These are phyloP conservation scores for Sanderia malayensis DNA, from an alignment of 30 jellyfish, hydroid and myxozoan species.

Conservation along the genomic window DNA sequence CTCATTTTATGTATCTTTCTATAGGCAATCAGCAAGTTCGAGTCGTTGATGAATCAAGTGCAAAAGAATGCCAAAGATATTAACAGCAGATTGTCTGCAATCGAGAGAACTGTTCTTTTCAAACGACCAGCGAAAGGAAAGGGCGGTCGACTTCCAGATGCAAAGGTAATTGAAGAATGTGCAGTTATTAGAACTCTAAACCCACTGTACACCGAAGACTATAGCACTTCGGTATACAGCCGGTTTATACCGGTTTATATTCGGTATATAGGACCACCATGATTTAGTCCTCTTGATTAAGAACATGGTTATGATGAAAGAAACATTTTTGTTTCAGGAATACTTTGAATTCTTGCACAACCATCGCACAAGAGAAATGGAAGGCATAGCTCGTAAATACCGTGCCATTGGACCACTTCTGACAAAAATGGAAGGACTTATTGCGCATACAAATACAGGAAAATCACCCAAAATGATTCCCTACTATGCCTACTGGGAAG, in stretches of 20 bases:
- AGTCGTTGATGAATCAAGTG: conserved; percentile 86
- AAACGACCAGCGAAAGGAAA: conserved; percentile 66
- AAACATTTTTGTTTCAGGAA: conserved; percentile 67
- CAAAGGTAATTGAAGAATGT: conserved; percentile 93
- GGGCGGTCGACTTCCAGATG: conserved; percentile 61
- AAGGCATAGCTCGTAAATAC: conserved; percentile 79
- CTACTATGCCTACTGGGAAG: conserved; percentile 91
- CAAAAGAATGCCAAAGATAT: conserved; percentile 96
- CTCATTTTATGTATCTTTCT: too few species aligned
- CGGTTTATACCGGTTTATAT: too few species aligned
- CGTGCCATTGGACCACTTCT: conserved; percentile 98
- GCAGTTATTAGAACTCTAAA: too few species aligned
- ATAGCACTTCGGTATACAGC: too few species aligned
- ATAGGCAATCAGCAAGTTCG: conserved; percentile 88
- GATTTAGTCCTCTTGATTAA: too few species aligned
- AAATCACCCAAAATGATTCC: conserved; percentile 69
- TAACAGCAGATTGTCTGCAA: conserved; percentile 59
- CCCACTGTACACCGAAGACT: too few species aligned
- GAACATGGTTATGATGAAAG: too few species aligned
- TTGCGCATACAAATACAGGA: conserved; percentile 97
- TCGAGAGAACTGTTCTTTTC: conserved; percentile 71
- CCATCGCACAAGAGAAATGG: conserved; percentile 84
- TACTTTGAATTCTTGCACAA: conserved; percentile 78
- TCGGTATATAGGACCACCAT: too few species aligned
- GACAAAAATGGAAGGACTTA: conserved; percentile 94